Conservation (phyloP, 2,797 vertebrate species). For the Aselliscus stoliczkanus region DNA sequence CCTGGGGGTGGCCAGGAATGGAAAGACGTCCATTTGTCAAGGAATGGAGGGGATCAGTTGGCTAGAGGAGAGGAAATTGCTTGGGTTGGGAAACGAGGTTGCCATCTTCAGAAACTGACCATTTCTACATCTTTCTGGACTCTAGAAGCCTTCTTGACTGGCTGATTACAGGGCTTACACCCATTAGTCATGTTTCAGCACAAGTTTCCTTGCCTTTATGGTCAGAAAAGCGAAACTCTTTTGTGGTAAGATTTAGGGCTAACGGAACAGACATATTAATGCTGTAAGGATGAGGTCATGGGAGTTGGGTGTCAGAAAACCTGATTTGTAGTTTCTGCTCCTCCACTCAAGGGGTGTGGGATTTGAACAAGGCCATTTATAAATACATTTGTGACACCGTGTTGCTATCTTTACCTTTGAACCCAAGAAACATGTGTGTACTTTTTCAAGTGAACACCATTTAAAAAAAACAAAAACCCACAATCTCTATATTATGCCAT, state of each 20-base stretch:
- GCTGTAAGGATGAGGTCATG: neutral
- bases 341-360: neutral
- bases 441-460: neutral
- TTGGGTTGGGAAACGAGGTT: neutral
- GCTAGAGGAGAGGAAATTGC: neutral
- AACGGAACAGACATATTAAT: neutral
- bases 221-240: neutral
- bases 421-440: neutral
- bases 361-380: neutral
- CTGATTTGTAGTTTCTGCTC: neutral
- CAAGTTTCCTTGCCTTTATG: neutral
- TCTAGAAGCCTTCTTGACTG: neutral
- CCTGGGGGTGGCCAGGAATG: neutral
- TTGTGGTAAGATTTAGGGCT: neutral
- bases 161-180: neutral
- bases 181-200: neutral
- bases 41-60: neutral
- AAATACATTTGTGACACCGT: neutral
- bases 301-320: neutral
- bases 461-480: neutral
- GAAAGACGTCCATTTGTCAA: neutral
- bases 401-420: neutral
- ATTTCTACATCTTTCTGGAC: neutral
- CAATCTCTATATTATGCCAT: neutral
- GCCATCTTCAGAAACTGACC: neutral